Evolutionary conservation across 2,888 invertebrate genomes (phyloP), one percentile per base, ranked within the genome.

Genomic region (Colletes collaris): DNA sequence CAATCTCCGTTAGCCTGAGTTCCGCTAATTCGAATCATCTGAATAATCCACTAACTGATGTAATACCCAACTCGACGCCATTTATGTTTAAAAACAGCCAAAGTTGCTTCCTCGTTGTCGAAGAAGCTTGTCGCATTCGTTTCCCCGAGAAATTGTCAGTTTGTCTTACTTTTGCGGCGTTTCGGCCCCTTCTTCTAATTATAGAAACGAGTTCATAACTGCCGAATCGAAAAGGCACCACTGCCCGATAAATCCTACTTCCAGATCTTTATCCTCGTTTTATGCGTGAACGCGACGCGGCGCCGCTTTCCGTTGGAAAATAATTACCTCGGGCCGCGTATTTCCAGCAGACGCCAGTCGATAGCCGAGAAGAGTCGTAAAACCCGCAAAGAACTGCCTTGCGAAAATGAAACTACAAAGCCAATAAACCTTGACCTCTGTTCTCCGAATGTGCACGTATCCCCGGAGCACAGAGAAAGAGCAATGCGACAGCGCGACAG

Each of bases 191-290:
- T 73, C 70, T 35, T 79, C 85, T 85, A 85, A 85, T 76, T 85
- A 87, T 87, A 85, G 85, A 85, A 87, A 87, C 82, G 79, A 87
- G 82, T 87, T 79, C 82, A 76, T 79, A 82, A 84, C 84, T 76
- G 81, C 65, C 75, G 70, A 65, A 71, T 53, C 55, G 70, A 68
- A 73, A 58, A 52, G 53, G 69, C 58, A 16, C 69, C 66, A 65
- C 58, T 37, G 56, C 63, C 69, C 53, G 40, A 73, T 81, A 73
- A 73, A 81, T 76, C 81, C 27, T 67, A 58, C 58, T 35, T 55
- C 69, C 82, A 76, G 73, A 82, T 69, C 49, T 68, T 67, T 53
- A 49, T 81, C 78, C 73, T 37, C 68, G 44, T 64, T 56, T 53
- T 52, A 3, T 46, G 35, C 40, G 19, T 5, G 8, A 13, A 10